phyloP scores from a whole-genome alignment of 2,113 vertebrate species.

The Pavo muticus region DNA sequence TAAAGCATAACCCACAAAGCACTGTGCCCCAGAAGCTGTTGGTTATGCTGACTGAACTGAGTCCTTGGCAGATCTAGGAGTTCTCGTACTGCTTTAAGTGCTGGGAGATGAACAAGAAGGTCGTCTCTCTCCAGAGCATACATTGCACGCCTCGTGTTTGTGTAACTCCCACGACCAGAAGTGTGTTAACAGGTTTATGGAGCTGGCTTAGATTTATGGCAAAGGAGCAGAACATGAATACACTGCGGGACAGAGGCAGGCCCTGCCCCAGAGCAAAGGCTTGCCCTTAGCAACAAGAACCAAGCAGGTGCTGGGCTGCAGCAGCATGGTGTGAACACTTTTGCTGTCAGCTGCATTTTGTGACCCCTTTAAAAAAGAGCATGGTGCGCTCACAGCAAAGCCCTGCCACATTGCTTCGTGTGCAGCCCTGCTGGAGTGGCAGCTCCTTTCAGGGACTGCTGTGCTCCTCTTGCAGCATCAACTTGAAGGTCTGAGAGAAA shows the following conservation, averaged over 20 bases:
- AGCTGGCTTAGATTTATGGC: constrained; percentile 9
- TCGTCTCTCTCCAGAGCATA: background rate
- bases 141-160: background rate
- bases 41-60: background rate
- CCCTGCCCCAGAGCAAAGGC: constrained; percentile 9
- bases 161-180: background rate
- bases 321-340: fast-evolving
- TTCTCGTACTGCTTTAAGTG: background rate
- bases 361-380: background rate
- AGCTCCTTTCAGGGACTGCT: background rate
- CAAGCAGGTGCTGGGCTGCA: background rate
- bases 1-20: background rate
- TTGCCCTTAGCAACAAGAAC: constrained; percentile 4
- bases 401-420: fast-evolving
- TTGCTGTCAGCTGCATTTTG: background rate
- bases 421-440: fast-evolving
- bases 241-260: background rate
- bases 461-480: background rate
- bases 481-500: background rate
- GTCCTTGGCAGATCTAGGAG: background rate
- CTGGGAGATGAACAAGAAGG: background rate
- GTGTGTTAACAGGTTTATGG: constrained; percentile 33
- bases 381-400: background rate
- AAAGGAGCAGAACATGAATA: background rate
- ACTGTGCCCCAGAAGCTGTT: background rate